Conservation (phyloP, 2,113 vertebrate genomes). For the Callionymus lyra region DNA sequence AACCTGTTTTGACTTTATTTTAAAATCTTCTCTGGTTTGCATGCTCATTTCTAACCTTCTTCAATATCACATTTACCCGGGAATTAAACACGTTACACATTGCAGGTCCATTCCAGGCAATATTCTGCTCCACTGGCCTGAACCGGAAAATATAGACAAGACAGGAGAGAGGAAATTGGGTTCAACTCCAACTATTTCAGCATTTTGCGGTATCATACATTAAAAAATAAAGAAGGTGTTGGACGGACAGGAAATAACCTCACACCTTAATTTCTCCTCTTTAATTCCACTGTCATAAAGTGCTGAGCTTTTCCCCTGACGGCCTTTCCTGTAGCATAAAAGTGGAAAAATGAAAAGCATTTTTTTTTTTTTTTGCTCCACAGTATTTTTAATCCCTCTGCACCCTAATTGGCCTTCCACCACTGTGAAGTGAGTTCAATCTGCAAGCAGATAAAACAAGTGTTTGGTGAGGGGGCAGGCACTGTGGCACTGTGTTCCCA, state of each 20-base stretch:
- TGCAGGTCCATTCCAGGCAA: too few species aligned
- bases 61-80: too few species aligned
- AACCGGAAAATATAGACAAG: too few species aligned
- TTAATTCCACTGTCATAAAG: conserved; percentile 38
- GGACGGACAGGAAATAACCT: conserved; percentile 30
- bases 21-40: too few species aligned
- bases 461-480: conserved; percentile 42
- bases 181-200: too few species aligned
- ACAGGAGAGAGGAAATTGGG: too few species aligned
- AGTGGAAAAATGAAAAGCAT: conserved; percentile 31
- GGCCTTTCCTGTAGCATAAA: conserved; percentile 28
- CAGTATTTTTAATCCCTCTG: conserved; percentile 61
- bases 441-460: conserved; percentile 52
- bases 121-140: too few species aligned
- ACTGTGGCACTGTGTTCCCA: conserved; percentile 44
- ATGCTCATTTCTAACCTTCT: too few species aligned
- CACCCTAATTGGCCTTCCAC: conserved; percentile 66
- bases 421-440: conserved; percentile 55
- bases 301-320: conserved; percentile 28
- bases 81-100: too few species aligned
- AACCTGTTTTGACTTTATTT: too few species aligned
- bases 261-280: conserved; percentile 27
- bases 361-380: conserved; percentile 15
- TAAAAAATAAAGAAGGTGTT: conserved; percentile 14
- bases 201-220: background rate